Percentiles rank a stretch among this genome's conserved stretches.
Conservation (phyloP, 2,797 vertebrate species). For the Alosa sapidissima region DNA sequence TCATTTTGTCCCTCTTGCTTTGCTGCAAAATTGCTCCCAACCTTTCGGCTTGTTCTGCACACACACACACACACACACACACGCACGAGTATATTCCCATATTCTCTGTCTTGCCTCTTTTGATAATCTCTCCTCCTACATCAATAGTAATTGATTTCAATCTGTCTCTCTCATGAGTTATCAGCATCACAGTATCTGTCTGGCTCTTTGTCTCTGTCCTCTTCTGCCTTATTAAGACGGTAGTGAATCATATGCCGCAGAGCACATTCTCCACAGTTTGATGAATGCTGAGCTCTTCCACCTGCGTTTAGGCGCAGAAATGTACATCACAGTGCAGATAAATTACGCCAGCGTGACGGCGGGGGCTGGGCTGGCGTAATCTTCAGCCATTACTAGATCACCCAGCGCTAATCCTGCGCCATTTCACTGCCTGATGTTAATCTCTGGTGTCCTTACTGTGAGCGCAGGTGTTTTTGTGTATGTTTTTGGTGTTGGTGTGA, state of each 20-base stretch:
- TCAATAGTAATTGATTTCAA: neutral
- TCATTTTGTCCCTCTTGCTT: constrained; percentile 32
- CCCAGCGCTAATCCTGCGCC: neutral
- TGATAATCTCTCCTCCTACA: neutral
- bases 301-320: neutral
- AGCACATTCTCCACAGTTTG: neutral
- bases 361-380: neutral
- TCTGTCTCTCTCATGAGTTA: neutral
- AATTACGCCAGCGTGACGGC: neutral
- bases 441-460: neutral
- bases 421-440: constrained; percentile 17
- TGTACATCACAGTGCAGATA: neutral
- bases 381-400: constrained; percentile 1
- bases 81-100: neutral
- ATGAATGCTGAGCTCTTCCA: constrained; percentile 1
- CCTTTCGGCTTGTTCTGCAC: neutral
- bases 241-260: neutral
- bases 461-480: neutral
- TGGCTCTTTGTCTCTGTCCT: neutral
- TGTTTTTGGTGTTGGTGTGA: neutral
- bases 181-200: constrained; percentile 6
- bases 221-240: neutral
- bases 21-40: neutral
- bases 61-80: neutral
- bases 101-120: neutral